Base-by-base conservation (phyloP, 2,888 invertebrate genomes). In the Pristionchus exspectatus region DNA sequence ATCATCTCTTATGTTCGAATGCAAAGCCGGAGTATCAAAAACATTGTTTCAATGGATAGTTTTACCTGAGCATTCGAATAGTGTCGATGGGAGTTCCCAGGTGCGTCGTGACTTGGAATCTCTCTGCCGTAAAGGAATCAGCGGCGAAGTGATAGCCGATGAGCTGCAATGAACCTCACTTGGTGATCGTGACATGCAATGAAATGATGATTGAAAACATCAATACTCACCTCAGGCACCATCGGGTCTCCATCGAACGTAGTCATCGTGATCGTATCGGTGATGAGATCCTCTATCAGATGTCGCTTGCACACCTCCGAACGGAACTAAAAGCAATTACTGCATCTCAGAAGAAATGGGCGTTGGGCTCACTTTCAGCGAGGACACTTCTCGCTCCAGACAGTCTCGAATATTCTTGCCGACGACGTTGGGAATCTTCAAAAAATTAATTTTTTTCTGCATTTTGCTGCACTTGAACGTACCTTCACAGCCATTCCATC, bases 401-500 rank as follows among this genome's bases (percentile, higher is more conserved):
- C 84, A 84, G 18, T 84, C 84, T 2, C 84, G 21, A 21, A 84
- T 54, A 18, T 84, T 84, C 84, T 84, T 38, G 0, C 84, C 84
- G 3, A 56, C 56, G 56, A 56, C 16, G 56, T 84, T 84, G 1
- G 84, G 84, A 56, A 84, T 56, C 84, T 84, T 14, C 38, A 83
- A 72, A 59, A 24, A 59, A 9, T 12, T n/a, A 5, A 9, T 12
- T 9, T 16, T 77, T 44, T 24, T 77, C n/a, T 2, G 21, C 14
- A 83, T 14, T 56, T 27, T 14, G 18, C 56, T 54, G 2, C 21
- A 16, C 30, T 84, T 56, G 10, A 33, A 54, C 24, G 5, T 84
- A 38, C 86, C 86, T 86, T 86, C 33, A 86, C 86, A 16, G 86
- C 86, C 24, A 63, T 66, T 63, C 86, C 86, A 16, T 66, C 86